Conservation (phyloP, 2,113 vertebrate genomes). For the Tylochromis polylepis region DNA sequence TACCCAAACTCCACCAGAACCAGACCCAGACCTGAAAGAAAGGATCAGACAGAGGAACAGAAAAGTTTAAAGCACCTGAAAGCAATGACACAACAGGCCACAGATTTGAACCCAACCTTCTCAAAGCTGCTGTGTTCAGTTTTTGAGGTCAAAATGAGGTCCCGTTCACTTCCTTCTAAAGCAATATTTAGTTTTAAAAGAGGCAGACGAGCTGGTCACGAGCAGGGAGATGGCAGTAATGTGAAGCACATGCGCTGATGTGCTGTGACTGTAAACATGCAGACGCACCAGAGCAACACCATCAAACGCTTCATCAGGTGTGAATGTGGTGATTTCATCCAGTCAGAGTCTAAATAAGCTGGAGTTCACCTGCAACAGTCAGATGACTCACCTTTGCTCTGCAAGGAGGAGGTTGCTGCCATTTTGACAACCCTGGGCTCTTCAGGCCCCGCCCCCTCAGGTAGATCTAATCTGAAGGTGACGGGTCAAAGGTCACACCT, state of each 20-base stretch:
- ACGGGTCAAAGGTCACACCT: conserved; percentile 46
- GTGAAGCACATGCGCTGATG: not conserved
- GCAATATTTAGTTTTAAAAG: not conserved
- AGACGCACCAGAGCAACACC: not conserved
- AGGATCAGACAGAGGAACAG: not conserved
- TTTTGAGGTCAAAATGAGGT: not conserved
- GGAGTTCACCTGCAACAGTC: not conserved
- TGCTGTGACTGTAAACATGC: not conserved
- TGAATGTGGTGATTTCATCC: not conserved
- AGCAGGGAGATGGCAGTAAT: not conserved
- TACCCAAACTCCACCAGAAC: conserved; percentile 91
- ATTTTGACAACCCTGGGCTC: not conserved
- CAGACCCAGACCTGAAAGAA: conserved; percentile 70
- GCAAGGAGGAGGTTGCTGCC: conserved; percentile 31
- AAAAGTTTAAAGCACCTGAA: not conserved
- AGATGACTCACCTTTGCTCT: conserved; percentile 25
- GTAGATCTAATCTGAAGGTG: not conserved
- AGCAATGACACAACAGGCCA: not conserved
- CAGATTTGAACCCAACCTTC: not conserved
- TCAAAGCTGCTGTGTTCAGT: not conserved
- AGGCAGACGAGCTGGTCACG: not conserved
- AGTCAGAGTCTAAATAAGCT: not conserved
- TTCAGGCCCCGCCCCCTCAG: conserved; percentile 1
- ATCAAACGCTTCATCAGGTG: not conserved
- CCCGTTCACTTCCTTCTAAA: not conserved